These are phyloP conservation scores for Eurystomus gularis DNA, from an alignment of 2,113 vertebrate species.

Conservation along the genomic window DNA sequence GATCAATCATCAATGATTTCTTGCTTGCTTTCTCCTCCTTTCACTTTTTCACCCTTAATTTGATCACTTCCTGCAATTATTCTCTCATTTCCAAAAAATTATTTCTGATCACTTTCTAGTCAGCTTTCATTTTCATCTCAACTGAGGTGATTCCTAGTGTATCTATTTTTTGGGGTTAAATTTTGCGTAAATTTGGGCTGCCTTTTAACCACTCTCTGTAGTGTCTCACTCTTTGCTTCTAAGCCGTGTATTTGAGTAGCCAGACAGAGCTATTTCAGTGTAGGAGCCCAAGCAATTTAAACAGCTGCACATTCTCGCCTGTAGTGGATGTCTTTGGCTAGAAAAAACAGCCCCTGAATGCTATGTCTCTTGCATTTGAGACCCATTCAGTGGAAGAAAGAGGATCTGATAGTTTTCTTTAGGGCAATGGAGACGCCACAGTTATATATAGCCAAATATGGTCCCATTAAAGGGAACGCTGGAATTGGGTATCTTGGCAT, in stretches of 20 bases:
- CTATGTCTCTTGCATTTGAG: neutral
- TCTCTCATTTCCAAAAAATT: neutral
- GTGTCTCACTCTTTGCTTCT: neutral
- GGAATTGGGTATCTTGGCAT: rapidly evolving
- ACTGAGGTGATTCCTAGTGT: neutral
- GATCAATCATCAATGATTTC: neutral
- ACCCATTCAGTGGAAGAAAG: neutral
- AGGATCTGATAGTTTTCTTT: neutral
- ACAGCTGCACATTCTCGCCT: conserved; percentile 50
- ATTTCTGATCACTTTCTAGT: neutral
- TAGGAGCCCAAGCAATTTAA: neutral
- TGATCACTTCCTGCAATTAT: neutral
- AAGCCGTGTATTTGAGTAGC: neutral
- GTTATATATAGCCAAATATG: neutral
- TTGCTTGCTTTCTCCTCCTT: neutral
- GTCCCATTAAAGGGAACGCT: neutral
- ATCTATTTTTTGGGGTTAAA: no score
- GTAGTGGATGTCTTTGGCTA: conserved; percentile 5
- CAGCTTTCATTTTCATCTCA: neutral
- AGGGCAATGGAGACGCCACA: neutral
- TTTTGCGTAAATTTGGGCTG: neutral
- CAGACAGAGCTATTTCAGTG: conserved; percentile 46
- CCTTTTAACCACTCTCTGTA: neutral
- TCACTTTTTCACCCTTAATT: neutral
- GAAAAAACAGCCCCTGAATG: neutral